Evolutionary conservation across 2,888 invertebrate species (phyloP).

Genomic region (Hybos culiciformis): DNA sequence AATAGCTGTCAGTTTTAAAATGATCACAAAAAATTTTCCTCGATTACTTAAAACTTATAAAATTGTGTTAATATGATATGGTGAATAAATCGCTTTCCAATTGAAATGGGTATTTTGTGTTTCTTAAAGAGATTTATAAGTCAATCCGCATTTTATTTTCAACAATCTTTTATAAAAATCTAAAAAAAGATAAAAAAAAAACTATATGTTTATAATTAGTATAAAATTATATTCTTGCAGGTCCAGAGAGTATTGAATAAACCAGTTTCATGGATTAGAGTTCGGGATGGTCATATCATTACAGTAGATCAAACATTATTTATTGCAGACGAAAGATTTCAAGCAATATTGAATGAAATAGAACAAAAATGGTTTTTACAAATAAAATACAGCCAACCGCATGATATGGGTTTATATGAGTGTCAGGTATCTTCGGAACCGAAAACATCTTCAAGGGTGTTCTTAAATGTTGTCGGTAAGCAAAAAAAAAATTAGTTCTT

Average conservation of each 20-base stretch:
- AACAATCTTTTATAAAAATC: neutral
- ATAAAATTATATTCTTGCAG: too few species aligned
- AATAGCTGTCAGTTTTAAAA: too few species aligned
- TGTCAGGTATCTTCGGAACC: conserved; percentile 90
- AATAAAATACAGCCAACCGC: conserved; percentile 74
- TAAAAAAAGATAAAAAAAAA: neutral
- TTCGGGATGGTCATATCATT: conserved; percentile 76
- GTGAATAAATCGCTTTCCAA: too few species aligned
- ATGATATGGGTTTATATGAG: conserved; percentile 82
- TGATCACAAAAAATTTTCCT: too few species aligned
- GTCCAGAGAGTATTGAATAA: conserved; percentile 39
- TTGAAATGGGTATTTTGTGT: too few species aligned
- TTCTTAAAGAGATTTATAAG: neutral
- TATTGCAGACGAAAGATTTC: conserved; percentile 84
- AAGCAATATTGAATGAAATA: conserved; percentile 67
- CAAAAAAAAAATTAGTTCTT: conserved; percentile 16
- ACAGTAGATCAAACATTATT: conserved; percentile 71
- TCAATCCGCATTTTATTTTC: neutral
- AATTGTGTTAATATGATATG: too few species aligned
- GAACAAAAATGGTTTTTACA: conserved; percentile 79
- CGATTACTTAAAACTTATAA: too few species aligned
- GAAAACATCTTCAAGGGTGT: conserved; percentile 84
- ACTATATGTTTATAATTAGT: too few species aligned
- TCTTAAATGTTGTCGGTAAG: conserved; percentile 80
- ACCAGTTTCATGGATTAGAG: conserved; percentile 82